Base-by-base conservation (phyloP, 2,113 vertebrate genomes). In the Megaceryle torquata region DNA sequence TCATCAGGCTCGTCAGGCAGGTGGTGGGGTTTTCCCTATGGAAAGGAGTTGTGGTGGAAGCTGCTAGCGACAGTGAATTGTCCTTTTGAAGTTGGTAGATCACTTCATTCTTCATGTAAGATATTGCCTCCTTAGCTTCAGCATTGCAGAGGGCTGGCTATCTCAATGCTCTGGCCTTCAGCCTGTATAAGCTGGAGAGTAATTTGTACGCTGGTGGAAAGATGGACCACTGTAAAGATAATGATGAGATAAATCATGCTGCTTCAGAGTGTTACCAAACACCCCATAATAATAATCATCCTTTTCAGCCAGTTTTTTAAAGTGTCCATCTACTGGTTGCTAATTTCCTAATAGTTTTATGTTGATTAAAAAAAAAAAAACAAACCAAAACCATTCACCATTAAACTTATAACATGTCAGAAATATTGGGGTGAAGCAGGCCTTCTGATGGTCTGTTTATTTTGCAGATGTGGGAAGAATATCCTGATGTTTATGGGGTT, bases 401-500 rank as follows among this genome's bases (percentile, higher is more conserved):
- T 79, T 50, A 70, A 57, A 44, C 68, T 48, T 95, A 57, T 79
- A 21, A 94, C 89, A 86, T 72, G 69, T 94, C 54, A 96, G 59
- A 92, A 96, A 76, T 78, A 75, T 63, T 76, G 63, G 83, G 89
- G 53, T 83, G 50, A 97, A 96, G 93, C 96, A 97, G 97, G 94
- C 93, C 95, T 91, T 92, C 95, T 96, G 88, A 80, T 96, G 81
- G 80, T 97, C 87, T 97, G 35, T 98, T 96, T 98, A 72, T 98
- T 97, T 98, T 98, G 79, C 98, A 99, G 99, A 99, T 99, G 99
- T 99, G 99, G 99, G 99, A 99, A 96, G 99, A 99, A 95, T 99
- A 99, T 97, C 99, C 99, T 95, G 99, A 99, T 98, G 98, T 99
- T 95, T 99, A 99, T 96, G 99, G 99, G 80, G 99, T 99, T 95